Percentiles rank a stretch among this genome's conserved stretches.
Evolutionary conservation across 2,797 vertebrate species (phyloP).

Genomic region (Gallinago nigripennis): DNA sequence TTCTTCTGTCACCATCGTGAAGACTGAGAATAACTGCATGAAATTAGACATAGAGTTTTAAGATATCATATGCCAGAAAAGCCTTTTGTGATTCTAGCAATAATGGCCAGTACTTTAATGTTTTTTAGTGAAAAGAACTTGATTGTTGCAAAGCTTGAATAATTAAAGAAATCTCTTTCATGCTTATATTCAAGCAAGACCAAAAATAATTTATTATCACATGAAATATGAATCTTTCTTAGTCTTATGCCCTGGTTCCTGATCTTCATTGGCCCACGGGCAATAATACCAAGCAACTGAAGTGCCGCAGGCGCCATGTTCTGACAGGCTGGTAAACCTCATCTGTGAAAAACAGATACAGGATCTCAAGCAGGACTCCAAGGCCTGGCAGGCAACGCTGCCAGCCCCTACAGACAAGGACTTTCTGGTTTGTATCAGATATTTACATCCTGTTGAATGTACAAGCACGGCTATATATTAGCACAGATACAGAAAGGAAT

Average conservation of each 20-base stretch:
- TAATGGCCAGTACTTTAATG: background rate
- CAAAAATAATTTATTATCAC: background rate
- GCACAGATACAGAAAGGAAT: background rate
- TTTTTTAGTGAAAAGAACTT: background rate
- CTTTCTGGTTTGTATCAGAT: background rate
- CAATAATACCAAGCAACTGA: background rate
- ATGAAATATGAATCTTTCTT: background rate
- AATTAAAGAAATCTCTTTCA: background rate
- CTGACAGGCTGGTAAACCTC: background rate
- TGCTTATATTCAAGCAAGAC: background rate
- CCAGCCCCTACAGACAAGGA: background rate
- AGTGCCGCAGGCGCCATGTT: background rate
- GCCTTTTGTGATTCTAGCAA: background rate
- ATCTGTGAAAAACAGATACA: background rate
- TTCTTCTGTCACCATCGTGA: background rate
- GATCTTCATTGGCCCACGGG: background rate
- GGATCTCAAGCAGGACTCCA: background rate
- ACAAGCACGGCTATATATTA: background rate
- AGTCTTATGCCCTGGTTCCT: background rate
- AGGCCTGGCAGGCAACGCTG: background rate
- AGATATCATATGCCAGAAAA: background rate
- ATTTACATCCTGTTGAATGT: background rate
- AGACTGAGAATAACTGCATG: background rate
- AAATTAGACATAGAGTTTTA: conserved; percentile 28
- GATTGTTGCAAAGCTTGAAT: background rate